Base-by-base conservation (phyloP, 2,888 invertebrate species). In the Trichopoda pennipes region DNA sequence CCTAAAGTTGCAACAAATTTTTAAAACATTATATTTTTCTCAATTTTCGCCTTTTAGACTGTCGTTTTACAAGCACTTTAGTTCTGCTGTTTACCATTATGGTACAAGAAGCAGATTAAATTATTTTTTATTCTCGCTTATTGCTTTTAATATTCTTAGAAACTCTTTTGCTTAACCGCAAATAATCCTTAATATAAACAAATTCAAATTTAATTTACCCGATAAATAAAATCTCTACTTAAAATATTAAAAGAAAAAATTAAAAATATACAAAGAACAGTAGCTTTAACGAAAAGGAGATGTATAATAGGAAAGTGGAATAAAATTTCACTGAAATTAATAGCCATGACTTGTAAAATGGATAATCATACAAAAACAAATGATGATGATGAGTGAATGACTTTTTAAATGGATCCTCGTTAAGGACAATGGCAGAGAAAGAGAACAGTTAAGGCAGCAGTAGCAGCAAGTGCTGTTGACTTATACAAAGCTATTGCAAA, bases 301-400 rank as follows among this genome's bases (percentile, higher is more conserved):
- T 23, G 6, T 32, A 8, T 14, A 0, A 47, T 3, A 38, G n/a
- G 55, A 72, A 69, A 70, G 32, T 17, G 53, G 58, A 66, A 75
- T 75, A 78, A 61, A 73, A 79, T 72, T 79, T 49, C 55, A 75
- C 75, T 82, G 79, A 68, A 78, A 68, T 79, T 72, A 82, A 72
- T 66, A 75, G 70, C 78, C 81, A 56, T 79, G 78, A 75, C 79
- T 82, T 75, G 74, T 72, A 79, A 68, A 75, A 74, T 82, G 70
- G 78, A 79, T 75, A 82, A 82, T 56, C 70, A 66, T 44, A 51
- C 61, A 66, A 66, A 82, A 66, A 74, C 49, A 82, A 75, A 82
- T 74, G 61, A 68, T 55, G 77, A 74, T 77, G 23, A 28, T 28
- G 28, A 28, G 28, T 28, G 77, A 77, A 73, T 81, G 69, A 61